Base-by-base conservation (phyloP, 1,140 invertebrate species). In the Drosophila neocordata region DNA sequence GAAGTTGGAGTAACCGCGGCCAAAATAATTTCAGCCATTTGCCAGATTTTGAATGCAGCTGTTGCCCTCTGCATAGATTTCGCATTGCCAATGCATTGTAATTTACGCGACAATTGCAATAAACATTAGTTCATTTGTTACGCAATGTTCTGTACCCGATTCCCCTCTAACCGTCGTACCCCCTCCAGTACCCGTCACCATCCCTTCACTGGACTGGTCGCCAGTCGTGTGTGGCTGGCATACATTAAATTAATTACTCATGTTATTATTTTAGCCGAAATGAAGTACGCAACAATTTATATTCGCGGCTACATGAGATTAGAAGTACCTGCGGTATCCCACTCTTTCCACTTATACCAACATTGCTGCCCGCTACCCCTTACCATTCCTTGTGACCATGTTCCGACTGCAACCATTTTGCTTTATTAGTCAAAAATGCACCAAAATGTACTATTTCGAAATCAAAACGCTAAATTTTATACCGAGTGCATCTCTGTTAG, bases 271-370 rank as follows among this genome's bases (percentile, higher is more conserved):
- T 81, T 85, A 73, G 81, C 79, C 82, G 62, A 80, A 89, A 89
- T 89, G 82, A 89, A 89, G 87, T 89, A 90, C 87, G 87, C 87
- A 89, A 89, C 87, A 89, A 89, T 89, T 89, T 89, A 89, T 89
- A 89, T 89, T 89, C 79, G 81, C 81, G 75, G 64, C 74, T 75
- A 85, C 79, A 89, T 74, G 79, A 90, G 85, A 85, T 89, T 89
- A 89, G 87, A 89, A 87, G 87, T 85, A 89, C 85, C 87, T 89
- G 81, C 78, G 81, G 80, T 75, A 31, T 13, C 34, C 31, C 52
- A 48, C 53, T 37, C 55, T 48, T 18, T 27, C 52, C 41, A 38
- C 12, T 38, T 38, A 58, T 8, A 4, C 44, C 24, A 34, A 11
- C 4, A 24, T 24, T 24, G 22, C n/a, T n/a, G n/a, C 51, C 9